A percentile compares a stretch with the other conserved stretches of the same genome.
Evolutionary conservation across 2,113 vertebrate genomes (phyloP).

Genomic region (Lonchura striata): DNA sequence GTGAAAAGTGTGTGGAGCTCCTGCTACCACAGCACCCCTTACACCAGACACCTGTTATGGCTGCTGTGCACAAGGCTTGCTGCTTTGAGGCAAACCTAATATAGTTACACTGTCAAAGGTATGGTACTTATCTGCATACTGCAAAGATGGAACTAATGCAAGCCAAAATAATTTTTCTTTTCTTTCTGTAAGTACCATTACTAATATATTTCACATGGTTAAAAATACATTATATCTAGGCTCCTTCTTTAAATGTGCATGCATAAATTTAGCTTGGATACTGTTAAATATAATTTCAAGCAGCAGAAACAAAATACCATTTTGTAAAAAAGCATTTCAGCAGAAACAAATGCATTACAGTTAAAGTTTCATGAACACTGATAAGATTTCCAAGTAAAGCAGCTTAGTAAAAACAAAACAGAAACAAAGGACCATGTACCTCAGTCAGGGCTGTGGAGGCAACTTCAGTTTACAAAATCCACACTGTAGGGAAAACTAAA

Average conservation of each 20-base stretch:
- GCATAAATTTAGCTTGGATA: slow-evolving; percentile 41
- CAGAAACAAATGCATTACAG: slow-evolving; percentile 40
- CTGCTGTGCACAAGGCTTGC: background rate
- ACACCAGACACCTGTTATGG: background rate
- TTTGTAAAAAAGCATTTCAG: slow-evolving; percentile 35
- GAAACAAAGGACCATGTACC: background rate
- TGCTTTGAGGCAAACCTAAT: slow-evolving; percentile 12
- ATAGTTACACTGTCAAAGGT: slow-evolving; percentile 47
- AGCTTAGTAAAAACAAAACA: slow-evolving; percentile 1
- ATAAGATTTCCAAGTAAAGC: background rate
- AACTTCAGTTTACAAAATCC: background rate
- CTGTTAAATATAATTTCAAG: slow-evolving; percentile 24
- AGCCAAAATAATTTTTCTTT: slow-evolving; percentile 8
- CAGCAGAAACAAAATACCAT: slow-evolving; percentile 44
- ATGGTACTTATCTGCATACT: background rate
- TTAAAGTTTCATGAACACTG: slow-evolving; percentile 21
- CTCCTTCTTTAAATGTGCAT: slow-evolving; percentile 16
- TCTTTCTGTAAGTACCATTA: slow-evolving; percentile 36
- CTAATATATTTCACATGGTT: slow-evolving; percentile 56
- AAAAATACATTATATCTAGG: slow-evolving; percentile 34
- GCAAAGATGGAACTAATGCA: slow-evolving; percentile 31
- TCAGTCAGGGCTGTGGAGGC: background rate
- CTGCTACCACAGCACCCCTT: background rate
- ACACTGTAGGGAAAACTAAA: background rate
- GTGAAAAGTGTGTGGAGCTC: background rate